Conservation (phyloP, 2,888 invertebrate species). For the Napeogenes sylphis region DNA sequence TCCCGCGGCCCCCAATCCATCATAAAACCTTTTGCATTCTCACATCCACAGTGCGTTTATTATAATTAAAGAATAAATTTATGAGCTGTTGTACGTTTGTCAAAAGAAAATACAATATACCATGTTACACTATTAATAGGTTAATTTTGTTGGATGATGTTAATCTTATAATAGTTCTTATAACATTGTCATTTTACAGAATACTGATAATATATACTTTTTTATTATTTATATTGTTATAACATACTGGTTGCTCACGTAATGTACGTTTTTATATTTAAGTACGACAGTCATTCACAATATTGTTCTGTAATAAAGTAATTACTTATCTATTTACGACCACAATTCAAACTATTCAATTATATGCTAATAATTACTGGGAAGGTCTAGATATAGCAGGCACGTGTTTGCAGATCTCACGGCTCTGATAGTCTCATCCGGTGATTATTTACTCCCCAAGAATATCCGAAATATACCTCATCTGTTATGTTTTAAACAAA, state of each 20-base stretch:
- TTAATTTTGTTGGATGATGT: constrained; percentile 12
- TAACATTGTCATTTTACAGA: not conserved
- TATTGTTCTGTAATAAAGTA: too few species aligned
- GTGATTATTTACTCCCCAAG: constrained; percentile 38
- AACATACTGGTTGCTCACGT: not conserved
- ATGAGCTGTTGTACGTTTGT: constrained; percentile 58
- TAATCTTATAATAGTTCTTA: not conserved
- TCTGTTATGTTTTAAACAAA: constrained; percentile 13
- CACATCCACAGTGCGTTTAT: constrained; percentile 68
- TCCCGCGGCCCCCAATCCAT: constrained; percentile 45
- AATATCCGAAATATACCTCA: constrained; percentile 2
- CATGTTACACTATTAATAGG: constrained; percentile 15
- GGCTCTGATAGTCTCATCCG: constrained; percentile 49
- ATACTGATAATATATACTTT: not conserved
- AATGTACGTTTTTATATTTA: not conserved
- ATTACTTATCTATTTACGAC: not conserved
- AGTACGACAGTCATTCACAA: too few species aligned
- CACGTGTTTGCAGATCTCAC: constrained; percentile 67
- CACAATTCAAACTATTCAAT: not conserved
- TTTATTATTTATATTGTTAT: not conserved
- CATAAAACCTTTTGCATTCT: constrained; percentile 66
- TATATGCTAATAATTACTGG: constrained; percentile 18
- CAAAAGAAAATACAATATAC: constrained; percentile 43
- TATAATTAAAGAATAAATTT: constrained; percentile 72
- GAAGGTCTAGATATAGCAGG: constrained; percentile 18